Base-by-base conservation (phyloP, 2,888 invertebrate genomes). In the Phytoseiulus persimilis region DNA sequence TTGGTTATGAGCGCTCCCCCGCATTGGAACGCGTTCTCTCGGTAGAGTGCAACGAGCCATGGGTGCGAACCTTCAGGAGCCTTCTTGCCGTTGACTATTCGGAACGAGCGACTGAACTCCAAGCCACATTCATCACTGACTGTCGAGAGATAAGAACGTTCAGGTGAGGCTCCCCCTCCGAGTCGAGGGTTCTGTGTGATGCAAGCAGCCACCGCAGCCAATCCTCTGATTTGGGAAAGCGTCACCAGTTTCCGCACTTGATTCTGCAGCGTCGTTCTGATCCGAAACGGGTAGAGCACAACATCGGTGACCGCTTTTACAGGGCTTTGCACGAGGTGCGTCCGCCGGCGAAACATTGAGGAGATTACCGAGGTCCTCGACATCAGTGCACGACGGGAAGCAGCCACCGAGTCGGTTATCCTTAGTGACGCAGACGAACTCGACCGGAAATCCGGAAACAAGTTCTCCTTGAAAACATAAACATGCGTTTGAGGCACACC, bases 1-100 rank as follows among this genome's bases (percentile, higher is more conserved):
- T 94, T 92, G 28, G 94, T 94, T 91, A 96, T 94, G 33, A 96
- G 93, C 28, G 95, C 94, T 6, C 95, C 96, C 0, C 96, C 97
- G 91, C 95, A 95, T 14, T n/a, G n/a, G 33, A 87, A 87, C 11
- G 32, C 32, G 33, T 87, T 87, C n/a, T 32, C 33, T 9, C 39
- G 45, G 39, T 39, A 87, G 33, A 87, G 28, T n/a, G 87, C 87
- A 6, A 87, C 87, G 33, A 87, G 87, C 87, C 87, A 87, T 6
- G 87, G 87, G 23, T 87, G 87, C 9, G 87, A 33, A 39, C 87
- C 33, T 33, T 87, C 87, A 9, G 45, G 11, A 87, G 87, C 87
- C 11, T 32, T 9, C 45, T 32, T 33, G 11, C 87, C 87, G 39
- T 87, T 87, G 87, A 87, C 45, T n/a, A 87, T 87, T 6, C 87